Evolutionary conservation across 1,140 invertebrate genomes (phyloP).

Genomic region (Drosophila sturtevanti): DNA sequence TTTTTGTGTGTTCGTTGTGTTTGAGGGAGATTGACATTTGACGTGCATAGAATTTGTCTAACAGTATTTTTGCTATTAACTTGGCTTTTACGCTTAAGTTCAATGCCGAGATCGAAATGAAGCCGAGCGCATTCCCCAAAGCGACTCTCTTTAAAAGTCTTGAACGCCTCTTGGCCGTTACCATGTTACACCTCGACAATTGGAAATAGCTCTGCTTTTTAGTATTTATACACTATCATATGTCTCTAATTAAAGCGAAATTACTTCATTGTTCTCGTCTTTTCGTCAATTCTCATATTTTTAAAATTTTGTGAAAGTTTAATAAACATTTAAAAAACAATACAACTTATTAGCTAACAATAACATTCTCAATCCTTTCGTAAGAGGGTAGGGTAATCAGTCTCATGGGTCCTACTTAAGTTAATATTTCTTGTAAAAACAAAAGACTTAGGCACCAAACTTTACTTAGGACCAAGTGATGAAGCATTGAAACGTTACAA

Average conservation of each 20-base stretch:
- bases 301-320: no score
- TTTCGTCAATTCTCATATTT: no score
- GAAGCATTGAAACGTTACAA: slow-evolving; percentile 20
- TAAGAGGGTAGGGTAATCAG: no score
- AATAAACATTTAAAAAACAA: no score
- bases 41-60: slow-evolving; percentile 79
- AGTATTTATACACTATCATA: no score
- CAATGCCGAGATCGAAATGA: background rate
- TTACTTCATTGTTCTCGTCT: no score
- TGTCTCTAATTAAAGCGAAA: no score
- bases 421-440: slow-evolving; percentile 7
- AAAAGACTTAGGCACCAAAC: slow-evolving; percentile 76
- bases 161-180: background rate
- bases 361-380: no score
- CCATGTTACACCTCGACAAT: background rate
- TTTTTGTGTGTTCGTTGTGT: slow-evolving; percentile 13
- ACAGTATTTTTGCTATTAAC: slow-evolving; percentile 67
- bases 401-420: no score
- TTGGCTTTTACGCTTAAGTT: slow-evolving; percentile 15
- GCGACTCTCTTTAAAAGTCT: background rate
- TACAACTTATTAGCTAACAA: no score
- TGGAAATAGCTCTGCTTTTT: background rate
- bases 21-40: slow-evolving; percentile 69
- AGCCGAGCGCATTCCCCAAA: background rate
- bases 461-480: slow-evolving; percentile 27